Evolutionary conservation across 2,113 vertebrate genomes (phyloP).

Genomic region (Hemichromis elongatus): DNA sequence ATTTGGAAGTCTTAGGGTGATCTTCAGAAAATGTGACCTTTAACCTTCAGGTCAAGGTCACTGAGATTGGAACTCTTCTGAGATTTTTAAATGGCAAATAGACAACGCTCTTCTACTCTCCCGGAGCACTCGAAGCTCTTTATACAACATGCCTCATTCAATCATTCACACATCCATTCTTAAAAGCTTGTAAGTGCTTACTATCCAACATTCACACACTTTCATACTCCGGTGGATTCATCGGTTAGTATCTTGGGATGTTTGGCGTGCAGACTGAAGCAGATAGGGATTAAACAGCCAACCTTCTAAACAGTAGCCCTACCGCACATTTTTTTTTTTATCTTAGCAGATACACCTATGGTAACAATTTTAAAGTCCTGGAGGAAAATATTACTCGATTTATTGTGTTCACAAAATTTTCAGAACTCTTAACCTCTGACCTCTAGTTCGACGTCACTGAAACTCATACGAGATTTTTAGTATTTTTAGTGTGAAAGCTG

Average conservation of each 20-base stretch:
- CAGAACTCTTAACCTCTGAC: background rate
- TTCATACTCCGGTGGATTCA: background rate
- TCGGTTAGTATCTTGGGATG: background rate
- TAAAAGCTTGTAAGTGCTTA: background rate
- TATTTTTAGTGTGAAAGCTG: background rate
- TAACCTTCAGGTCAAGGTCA: background rate
- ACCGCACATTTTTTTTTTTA: background rate
- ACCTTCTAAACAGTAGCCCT: background rate
- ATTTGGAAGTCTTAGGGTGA: background rate
- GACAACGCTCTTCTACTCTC: background rate
- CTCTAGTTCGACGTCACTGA: background rate
- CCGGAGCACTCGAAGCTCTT: background rate
- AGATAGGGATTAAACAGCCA: background rate
- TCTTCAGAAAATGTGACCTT: background rate
- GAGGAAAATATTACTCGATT: rapidly evolving
- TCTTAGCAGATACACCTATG: rapidly evolving
- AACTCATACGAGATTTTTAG: rapidly evolving
- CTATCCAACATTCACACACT: background rate
- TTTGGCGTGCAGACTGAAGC: background rate
- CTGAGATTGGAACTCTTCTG: background rate
- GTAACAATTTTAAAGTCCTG: background rate
- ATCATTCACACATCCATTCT: background rate
- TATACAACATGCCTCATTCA: background rate
- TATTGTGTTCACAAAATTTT: background rate
- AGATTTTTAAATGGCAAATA: background rate